Base-by-base conservation (phyloP, 2,797 vertebrate species). In the Peromyscus aztecus region DNA sequence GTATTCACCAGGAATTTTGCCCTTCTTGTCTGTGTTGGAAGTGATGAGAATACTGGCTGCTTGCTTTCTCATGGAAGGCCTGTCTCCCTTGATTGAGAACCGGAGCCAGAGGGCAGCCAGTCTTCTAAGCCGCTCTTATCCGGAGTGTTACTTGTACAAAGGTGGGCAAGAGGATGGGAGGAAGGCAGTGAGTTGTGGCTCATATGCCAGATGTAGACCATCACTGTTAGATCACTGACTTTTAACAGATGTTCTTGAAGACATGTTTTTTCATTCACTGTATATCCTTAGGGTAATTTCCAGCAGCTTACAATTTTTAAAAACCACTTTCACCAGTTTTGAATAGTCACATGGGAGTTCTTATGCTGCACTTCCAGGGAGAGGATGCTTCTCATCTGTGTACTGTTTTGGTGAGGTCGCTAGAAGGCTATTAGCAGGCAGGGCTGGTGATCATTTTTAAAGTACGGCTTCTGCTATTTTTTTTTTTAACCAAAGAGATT, bases 221-320 rank as follows among this genome's bases (percentile, higher is more conserved):
- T 82, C 27, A 80, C 7, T 75, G 67, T 80, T 93, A 69, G 34
- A 86, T 82, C 76, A 61, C 61, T 88, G 69, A 95, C 71, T 94
- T 90, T 90, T 89, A 96, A 59, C 37, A 95, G 76, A 80, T 94
- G 94, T 96, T 91, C 80, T 77, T 94, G 59, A 92, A 92, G 91
- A 94, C 93, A 87, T 86, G 40, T 76, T 85, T 86, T 17, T 83
- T 95, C 24, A n/a, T 90, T 93, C 87, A 31, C 31, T 95, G 6
- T 67, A 46, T 55, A 52, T 10, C 49, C 84, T 94, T 85, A 95
- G 43, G 59, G 82, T 11, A 71, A 67, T 89, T 94, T 94, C 21
- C 31, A 65, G 27, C 46, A 40, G 40, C 95, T 94, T 92, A 71
- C 8, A 63, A 23, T 21, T 46, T 83, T 85, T 73, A 57, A 86